Conservation (phyloP, 2,888 invertebrate species). For the Brachypalpus laphriformis region DNA sequence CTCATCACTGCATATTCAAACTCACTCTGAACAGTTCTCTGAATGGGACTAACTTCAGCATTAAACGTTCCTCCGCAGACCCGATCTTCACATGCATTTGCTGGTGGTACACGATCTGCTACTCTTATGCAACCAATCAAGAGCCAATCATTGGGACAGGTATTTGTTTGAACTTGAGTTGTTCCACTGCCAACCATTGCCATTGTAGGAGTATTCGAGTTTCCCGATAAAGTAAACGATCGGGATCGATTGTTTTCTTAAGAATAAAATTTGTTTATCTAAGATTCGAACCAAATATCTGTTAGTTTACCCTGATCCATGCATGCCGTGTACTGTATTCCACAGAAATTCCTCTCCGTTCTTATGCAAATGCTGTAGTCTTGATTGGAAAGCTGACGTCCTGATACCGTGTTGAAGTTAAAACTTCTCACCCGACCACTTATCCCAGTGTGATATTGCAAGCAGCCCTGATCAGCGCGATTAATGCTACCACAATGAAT, state of each 20-base stretch:
- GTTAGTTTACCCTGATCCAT: slow-evolving; percentile 85
- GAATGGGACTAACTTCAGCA: slow-evolving; percentile 87
- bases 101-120: slow-evolving; percentile 83
- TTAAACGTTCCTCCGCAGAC: slow-evolving; percentile 92
- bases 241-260: slow-evolving; percentile 88
- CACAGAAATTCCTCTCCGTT: slow-evolving; percentile 93
- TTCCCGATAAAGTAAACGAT: slow-evolving; percentile 91
- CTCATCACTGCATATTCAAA: slow-evolving; percentile 73
- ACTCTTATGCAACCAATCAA: slow-evolving; percentile 89
- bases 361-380: slow-evolving; percentile 94
- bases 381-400: slow-evolving; percentile 92
- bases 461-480: slow-evolving; percentile 83
- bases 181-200: slow-evolving; percentile 88
- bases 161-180: slow-evolving; percentile 86
- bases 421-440: slow-evolving; percentile 92
- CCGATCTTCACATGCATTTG: slow-evolving; percentile 89
- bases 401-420: slow-evolving; percentile 90
- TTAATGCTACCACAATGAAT: slow-evolving; percentile 90
- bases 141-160: slow-evolving; percentile 91
- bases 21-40: slow-evolving; percentile 89
- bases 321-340: slow-evolving; percentile 92
- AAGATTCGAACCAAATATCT: slow-evolving; percentile 4
- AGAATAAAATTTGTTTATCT: slow-evolving; percentile 74
- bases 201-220: slow-evolving; percentile 87
- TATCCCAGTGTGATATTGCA: slow-evolving; percentile 85